Evolutionary conservation across 2,888 invertebrate genomes (phyloP), one percentile per base, ranked within the genome.

Genomic region (Coenonympha glycerion): DNA sequence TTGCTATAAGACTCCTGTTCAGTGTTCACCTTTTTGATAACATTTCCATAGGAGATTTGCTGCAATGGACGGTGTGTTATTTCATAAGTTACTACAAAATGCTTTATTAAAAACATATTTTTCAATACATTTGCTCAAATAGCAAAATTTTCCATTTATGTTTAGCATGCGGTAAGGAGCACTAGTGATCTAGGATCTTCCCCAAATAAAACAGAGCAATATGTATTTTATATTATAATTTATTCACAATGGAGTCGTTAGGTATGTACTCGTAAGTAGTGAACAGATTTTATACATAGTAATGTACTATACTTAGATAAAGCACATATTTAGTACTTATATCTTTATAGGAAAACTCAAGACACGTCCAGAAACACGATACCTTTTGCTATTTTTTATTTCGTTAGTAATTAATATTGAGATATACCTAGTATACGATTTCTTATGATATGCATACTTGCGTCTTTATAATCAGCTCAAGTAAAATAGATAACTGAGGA

Each of bases 351-450:
- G 54, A 48, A 39, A 47, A 52, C 44, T 16, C 47, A 33, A 40
- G 30, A 11, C 34, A 42, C 28, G 41, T 48, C 45, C 31, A 34
- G 28, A 36, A 48, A 49, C 33, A 36, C 28, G 49, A 28, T 19
- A 36, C n/a, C n/a, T n/a, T n/a, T 40, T 40, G 26, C 19, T 45
- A 22, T 45, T 31, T n/a, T 52, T 36, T 49, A 22, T 36, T 34
- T 47, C 1, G 13, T 13, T 22, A 22, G 21, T 11, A 8, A 39
- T 30, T 8, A 42, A 39, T 49, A 30, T 41, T 42, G 60, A 62
- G 67, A 70, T 71, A 71, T n/a, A n/a, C n/a, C n/a, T n/a, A n/a
- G n/a, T n/a, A n/a, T 71, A 70, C 64, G 51, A 62, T 55, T 59
- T 57, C 49, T 58, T 63, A 60, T 67, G 73, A 73, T 74, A 74